phyloP scores from a whole-genome alignment of 2,888 invertebrate genomes.

The Heliconius ethilla region DNA sequence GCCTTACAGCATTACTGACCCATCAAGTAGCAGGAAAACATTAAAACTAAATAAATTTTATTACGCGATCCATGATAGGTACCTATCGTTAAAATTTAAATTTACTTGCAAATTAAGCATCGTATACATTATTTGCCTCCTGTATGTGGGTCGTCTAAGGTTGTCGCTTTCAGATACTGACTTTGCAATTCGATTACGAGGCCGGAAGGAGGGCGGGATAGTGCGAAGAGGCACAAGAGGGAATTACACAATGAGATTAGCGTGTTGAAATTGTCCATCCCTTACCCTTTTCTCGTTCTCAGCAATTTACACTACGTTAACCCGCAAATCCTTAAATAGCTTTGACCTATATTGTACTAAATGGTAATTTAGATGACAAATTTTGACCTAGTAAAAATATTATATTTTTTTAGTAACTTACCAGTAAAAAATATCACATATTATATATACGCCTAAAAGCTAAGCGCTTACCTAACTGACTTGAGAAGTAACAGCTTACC shows the following conservation, averaged over 20 bases:
- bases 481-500: constrained; percentile 1
- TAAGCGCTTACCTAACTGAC: neutral
- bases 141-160: constrained; percentile 27
- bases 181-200: constrained; percentile 38
- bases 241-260: constrained; percentile 38
- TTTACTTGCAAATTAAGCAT: constrained; percentile 56
- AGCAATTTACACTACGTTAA: constrained; percentile 30
- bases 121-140: constrained; percentile 31
- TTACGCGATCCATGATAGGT: neutral
- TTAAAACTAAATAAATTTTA: constrained; percentile 46
- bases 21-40: neutral
- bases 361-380: neutral
- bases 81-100: neutral
- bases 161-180: constrained; percentile 24
- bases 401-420: neutral
- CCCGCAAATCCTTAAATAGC: constrained; percentile 6
- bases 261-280: constrained; percentile 34
- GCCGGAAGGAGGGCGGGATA: constrained; percentile 34
- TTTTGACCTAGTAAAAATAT: neutral
- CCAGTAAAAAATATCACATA: neutral
- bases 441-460: neutral
- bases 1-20: neutral
- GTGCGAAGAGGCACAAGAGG: constrained; percentile 32
- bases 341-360: constrained; percentile 1
- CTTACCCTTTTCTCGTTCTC: constrained; percentile 35